phyloP scores from a whole-genome alignment of 2,888 invertebrate species.

The Heliconius sara region DNA sequence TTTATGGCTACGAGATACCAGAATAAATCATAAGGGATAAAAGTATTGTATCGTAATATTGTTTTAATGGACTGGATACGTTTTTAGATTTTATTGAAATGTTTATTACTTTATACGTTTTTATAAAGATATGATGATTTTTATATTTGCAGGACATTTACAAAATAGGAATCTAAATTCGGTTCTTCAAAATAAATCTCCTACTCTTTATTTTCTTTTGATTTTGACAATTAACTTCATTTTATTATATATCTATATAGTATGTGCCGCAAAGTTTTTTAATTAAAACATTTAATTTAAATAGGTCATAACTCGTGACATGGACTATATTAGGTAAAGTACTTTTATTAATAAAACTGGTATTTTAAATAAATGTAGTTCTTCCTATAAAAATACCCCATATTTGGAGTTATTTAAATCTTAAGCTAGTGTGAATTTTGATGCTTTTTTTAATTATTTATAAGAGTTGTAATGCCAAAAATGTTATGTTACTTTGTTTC shows the following conservation, averaged over 20 bases:
- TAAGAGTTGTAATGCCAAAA: no score
- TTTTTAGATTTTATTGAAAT: no score
- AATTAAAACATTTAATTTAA: background rate
- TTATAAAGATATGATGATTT: no score
- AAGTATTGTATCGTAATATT: background rate
- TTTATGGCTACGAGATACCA: background rate
- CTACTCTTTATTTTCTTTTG: background rate
- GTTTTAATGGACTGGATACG: no score
- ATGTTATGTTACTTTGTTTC: no score
- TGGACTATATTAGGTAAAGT: background rate
- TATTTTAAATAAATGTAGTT: background rate
- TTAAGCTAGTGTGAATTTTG: no score
- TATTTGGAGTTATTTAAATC: background rate
- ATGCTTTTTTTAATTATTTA: no score
- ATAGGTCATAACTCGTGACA: slow-evolving; percentile 14
- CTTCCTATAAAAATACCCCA: background rate
- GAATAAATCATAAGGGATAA: background rate
- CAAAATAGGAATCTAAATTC: no score
- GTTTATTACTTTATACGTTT: no score
- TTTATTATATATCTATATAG: background rate
- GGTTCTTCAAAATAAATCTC: no score
- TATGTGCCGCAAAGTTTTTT: background rate
- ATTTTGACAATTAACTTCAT: background rate
- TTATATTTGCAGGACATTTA: no score
- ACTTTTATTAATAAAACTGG: background rate